Evolutionary conservation across 2,888 invertebrate genomes (phyloP).

Genomic region (Auanema sp.): DNA sequence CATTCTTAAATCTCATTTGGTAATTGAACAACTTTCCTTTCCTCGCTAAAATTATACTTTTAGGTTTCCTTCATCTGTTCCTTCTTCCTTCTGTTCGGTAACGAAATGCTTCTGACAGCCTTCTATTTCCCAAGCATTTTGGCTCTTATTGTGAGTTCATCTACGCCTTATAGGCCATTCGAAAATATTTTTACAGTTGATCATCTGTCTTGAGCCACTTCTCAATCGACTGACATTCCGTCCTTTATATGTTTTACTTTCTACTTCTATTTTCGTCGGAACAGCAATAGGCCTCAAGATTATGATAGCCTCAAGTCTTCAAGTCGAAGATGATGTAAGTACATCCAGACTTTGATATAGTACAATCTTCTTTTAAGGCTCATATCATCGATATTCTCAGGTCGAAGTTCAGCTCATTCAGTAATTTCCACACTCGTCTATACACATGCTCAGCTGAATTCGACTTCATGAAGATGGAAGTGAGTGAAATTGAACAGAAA

Average conservation of each 20-base stretch:
- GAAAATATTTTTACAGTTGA: slow-evolving; percentile 19
- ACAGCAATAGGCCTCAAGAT: slow-evolving; percentile 65
- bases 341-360: not conserved
- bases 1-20: slow-evolving; percentile 67
- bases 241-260: slow-evolving; percentile 47
- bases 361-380: slow-evolving; percentile 65
- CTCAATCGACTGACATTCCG: slow-evolving; percentile 33
- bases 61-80: slow-evolving; percentile 67
- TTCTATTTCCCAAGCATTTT: slow-evolving; percentile 67
- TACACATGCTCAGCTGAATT: slow-evolving; percentile 80
- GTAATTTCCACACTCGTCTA: slow-evolving; percentile 77
- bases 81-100: slow-evolving; percentile 70
- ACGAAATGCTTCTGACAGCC: slow-evolving; percentile 71
- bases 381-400: slow-evolving; percentile 77
- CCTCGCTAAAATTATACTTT: slow-evolving; percentile 18
- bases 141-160: slow-evolving; percentile 54
- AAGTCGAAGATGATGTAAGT: slow-evolving; percentile 67
- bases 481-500: not conserved
- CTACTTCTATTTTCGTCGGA: slow-evolving; percentile 59
- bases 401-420: slow-evolving; percentile 75
- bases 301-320: slow-evolving; percentile 60
- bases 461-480: slow-evolving; percentile 72
- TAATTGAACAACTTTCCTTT: slow-evolving; percentile 58
- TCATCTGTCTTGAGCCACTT: slow-evolving; percentile 27
- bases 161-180: not conserved